Evolutionary conservation across 1,140 invertebrate species (phyloP).

Genomic region (Euborellia annulipes): DNA sequence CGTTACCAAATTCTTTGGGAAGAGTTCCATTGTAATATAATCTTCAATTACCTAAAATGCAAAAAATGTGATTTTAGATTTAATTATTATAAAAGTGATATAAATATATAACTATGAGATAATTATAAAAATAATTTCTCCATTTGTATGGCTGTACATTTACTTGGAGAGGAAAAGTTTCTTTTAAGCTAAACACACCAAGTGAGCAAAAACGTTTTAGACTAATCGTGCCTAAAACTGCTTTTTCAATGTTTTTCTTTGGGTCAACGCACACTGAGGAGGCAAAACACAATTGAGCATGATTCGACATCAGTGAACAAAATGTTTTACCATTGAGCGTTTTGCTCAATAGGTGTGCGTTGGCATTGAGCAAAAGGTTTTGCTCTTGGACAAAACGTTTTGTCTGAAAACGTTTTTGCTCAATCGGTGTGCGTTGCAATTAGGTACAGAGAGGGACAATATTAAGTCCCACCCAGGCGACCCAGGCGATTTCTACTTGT

Average conservation of each 20-base stretch:
- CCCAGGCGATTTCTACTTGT: too few relatives aligned
- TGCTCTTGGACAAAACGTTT: too few relatives aligned
- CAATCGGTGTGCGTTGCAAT: too few relatives aligned
- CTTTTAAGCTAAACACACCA: neutral
- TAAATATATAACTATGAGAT: neutral
- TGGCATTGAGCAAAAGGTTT: too few relatives aligned
- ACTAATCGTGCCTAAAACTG: neutral
- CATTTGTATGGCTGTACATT: constrained; percentile 3
- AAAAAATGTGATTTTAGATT: constrained; percentile 1
- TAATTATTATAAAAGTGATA: constrained; percentile 10
- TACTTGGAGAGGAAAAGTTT: constrained; percentile 8
- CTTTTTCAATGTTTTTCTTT: neutral
- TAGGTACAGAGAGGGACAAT: too few relatives aligned
- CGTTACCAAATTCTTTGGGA: constrained; percentile 30
- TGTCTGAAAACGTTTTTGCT: too few relatives aligned
- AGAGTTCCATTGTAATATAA: constrained; percentile 52
- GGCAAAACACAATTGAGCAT: neutral
- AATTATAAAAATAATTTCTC: constrained; percentile 5
- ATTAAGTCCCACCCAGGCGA: too few relatives aligned
- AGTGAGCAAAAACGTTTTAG: neutral
- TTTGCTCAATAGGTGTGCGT: too few relatives aligned
- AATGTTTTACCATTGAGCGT: too few relatives aligned
- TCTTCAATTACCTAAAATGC: constrained; percentile 45
- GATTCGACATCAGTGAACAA: too few relatives aligned
- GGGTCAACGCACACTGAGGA: neutral